These are phyloP conservation scores for Macropis europaea DNA, from an alignment of 2,888 invertebrate genomes.

Conservation along the genomic window DNA sequence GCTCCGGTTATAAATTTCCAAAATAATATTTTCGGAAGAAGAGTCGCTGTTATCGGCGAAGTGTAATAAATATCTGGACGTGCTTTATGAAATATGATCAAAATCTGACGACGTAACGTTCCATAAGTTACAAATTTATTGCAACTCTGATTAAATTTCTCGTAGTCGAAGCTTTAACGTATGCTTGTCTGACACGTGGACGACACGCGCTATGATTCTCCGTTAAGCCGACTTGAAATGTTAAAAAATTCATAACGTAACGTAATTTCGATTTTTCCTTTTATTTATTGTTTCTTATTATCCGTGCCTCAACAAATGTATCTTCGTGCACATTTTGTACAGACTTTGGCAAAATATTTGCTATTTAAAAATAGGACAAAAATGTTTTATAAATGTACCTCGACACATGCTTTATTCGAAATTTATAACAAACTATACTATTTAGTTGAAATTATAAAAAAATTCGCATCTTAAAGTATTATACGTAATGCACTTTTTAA, in stretches of 20 bases:
- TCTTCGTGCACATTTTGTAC: no score
- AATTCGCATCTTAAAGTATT: no score
- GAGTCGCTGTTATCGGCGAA: constrained; percentile 17
- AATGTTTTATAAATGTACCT: no score
- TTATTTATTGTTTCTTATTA: no score
- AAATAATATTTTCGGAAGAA: constrained; percentile 12
- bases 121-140: constrained; percentile 30
- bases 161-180: constrained; percentile 12
- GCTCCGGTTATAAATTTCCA: constrained; percentile 9
- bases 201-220: constrained; percentile 10
- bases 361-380: no score
- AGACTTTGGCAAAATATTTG: no score
- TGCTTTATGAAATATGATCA: constrained; percentile 25
- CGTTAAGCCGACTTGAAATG: constrained; percentile 10
- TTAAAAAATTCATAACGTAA: constrained; percentile 12
- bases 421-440: no score
- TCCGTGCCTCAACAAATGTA: no score
- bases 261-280: neutral
- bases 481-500: no score
- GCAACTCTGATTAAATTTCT: constrained; percentile 32
- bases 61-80: constrained; percentile 31
- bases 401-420: no score
- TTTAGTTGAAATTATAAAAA: no score
- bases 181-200: constrained; percentile 13
- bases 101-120: constrained; percentile 28